A percentile compares a stretch with the other conserved stretches of the same genome.
These are phyloP conservation scores for Lepus europaeus DNA, from an alignment of 2,113 vertebrate genomes.

Conservation along the genomic window DNA sequence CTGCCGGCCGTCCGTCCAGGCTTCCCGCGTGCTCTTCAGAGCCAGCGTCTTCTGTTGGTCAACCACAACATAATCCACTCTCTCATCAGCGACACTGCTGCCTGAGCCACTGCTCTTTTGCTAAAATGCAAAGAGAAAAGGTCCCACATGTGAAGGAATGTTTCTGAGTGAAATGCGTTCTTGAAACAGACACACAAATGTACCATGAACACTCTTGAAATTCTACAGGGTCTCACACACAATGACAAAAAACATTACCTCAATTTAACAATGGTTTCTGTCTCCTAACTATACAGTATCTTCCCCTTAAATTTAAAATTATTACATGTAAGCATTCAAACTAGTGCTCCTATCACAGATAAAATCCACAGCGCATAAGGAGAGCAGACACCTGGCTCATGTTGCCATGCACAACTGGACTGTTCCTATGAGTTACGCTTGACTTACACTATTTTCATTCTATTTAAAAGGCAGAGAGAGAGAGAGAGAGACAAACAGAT, in stretches of 20 bases:
- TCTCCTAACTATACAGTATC: not conserved
- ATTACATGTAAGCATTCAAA: not conserved
- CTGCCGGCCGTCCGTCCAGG: conserved; percentile 98
- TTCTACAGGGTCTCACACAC: not conserved
- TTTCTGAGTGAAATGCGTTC: not conserved
- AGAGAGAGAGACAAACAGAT: too few relatives aligned
- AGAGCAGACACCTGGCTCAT: not conserved
- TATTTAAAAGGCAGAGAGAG: too few relatives aligned
- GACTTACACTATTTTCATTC: not conserved
- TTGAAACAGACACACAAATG: not conserved
- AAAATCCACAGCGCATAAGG: not conserved
- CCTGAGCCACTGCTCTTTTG: conserved; percentile 96
- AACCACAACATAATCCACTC: conserved; percentile 98
- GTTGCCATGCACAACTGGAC: not conserved
- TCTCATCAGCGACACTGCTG: conserved; percentile 94
- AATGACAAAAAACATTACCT: not conserved
- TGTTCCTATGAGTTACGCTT: not conserved
- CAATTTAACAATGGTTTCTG: not conserved
- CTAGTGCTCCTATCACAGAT: not conserved
- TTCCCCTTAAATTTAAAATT: conserved; percentile 1
- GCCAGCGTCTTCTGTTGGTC: conserved; percentile 98
- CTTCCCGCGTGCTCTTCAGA: conserved; percentile 96
- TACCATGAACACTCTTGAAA: not conserved
- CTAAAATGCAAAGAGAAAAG: conserved; percentile 82
- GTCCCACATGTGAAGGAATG: not conserved